phyloP scores from a whole-genome alignment of 2,888 invertebrate genomes.

The Cerceris ruficornis region DNA sequence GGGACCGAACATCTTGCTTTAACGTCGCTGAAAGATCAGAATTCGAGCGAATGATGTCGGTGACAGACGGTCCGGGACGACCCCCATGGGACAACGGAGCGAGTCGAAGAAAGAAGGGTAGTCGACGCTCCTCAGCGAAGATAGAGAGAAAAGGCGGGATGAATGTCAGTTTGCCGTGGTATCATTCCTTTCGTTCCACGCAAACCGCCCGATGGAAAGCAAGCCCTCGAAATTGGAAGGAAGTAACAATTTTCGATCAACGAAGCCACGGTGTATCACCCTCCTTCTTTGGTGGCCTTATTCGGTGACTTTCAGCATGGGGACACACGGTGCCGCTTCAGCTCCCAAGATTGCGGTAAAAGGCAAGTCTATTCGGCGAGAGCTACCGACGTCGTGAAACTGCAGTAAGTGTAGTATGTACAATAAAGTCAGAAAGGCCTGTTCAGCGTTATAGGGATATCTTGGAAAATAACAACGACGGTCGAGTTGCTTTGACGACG shows the following conservation, averaged over 20 bases:
- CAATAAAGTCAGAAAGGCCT: constrained; percentile 26
- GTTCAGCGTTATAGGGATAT: background rate
- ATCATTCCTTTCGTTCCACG: constrained; percentile 39
- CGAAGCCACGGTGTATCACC: background rate
- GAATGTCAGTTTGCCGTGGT: constrained; percentile 19
- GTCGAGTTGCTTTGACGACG: constrained; percentile 12
- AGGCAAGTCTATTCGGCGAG: background rate
- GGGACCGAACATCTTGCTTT: constrained; percentile 59
- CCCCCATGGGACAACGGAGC: constrained; percentile 58
- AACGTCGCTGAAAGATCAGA: constrained; percentile 69
- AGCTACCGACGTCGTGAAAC: background rate
- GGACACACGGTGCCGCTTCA: background rate
- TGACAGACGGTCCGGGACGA: constrained; percentile 69
- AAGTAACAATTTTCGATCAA: constrained; percentile 38
- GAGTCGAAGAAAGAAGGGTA: constrained; percentile 3
- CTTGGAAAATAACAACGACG: constrained; percentile 15
- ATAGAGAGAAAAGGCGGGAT: constrained; percentile 6
- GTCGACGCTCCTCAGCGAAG: background rate
- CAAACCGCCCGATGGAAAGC: constrained; percentile 13
- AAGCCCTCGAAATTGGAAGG: constrained; percentile 27
- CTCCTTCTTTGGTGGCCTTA: background rate
- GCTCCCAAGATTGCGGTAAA: background rate
- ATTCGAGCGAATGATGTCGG: constrained; percentile 70
- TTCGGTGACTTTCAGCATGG: background rate
- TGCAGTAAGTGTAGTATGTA: constrained; percentile 1